These are phyloP conservation scores for Aphyosemion australe DNA, from an alignment of 2,113 vertebrate species.

Conservation along the genomic window DNA sequence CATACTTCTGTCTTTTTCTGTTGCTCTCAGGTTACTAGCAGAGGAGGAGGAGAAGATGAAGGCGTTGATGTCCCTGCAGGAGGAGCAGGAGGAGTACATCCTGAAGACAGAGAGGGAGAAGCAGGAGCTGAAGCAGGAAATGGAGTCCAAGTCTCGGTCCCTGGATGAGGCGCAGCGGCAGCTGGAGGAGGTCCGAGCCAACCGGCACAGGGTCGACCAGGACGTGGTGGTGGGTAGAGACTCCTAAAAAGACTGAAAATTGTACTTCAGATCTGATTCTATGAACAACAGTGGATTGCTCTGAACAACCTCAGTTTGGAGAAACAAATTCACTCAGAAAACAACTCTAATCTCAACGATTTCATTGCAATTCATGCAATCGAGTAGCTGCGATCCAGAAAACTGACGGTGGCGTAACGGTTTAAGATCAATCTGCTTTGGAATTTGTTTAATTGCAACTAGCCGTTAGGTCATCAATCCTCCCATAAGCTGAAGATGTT, in stretches of 20 bases:
- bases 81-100: slow-evolving; percentile 94
- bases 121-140: slow-evolving; percentile 92
- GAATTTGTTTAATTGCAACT: too few relatives aligned
- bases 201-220: slow-evolving; percentile 89
- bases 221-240: slow-evolving; percentile 85
- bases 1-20: not conserved
- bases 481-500: not conserved
- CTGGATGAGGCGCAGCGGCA: slow-evolving; percentile 90
- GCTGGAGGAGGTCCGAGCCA: slow-evolving; percentile 92
- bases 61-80: slow-evolving; percentile 88
- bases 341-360: too few relatives aligned
- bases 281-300: not conserved
- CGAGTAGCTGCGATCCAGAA: too few relatives aligned
- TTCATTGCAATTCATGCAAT: too few relatives aligned
- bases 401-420: too few relatives aligned
- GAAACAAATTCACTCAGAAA: not conserved
- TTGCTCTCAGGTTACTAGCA: slow-evolving; percentile 81
- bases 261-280: too few relatives aligned
- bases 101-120: slow-evolving; percentile 89
- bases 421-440: too few relatives aligned
- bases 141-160: slow-evolving; percentile 87
- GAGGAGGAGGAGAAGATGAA: slow-evolving; percentile 96
- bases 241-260: too few relatives aligned
- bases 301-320: not conserved
- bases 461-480: too few relatives aligned